These are phyloP conservation scores for Agapostemon virescens DNA, from an alignment of 2,888 invertebrate species.

Conservation along the genomic window DNA sequence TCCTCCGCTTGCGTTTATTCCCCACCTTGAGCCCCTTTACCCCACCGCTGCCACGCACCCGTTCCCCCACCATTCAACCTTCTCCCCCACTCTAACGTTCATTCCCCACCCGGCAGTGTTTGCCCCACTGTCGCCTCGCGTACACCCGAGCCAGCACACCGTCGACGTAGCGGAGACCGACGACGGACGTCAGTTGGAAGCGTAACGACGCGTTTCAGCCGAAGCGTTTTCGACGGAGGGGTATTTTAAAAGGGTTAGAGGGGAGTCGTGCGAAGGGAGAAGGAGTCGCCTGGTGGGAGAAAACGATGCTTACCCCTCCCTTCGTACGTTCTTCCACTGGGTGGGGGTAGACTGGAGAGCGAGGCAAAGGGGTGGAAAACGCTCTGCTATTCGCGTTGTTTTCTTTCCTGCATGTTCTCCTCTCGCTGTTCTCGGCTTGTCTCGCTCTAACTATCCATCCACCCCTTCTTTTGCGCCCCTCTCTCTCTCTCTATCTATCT, in stretches of 20 bases:
- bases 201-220: constrained; percentile 51
- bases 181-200: constrained; percentile 40
- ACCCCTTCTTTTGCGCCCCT: constrained; percentile 19
- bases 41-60: constrained; percentile 19
- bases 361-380: constrained; percentile 36
- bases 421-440: constrained; percentile 5
- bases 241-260: constrained; percentile 36
- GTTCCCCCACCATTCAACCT: background rate
- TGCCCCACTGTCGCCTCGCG: constrained; percentile 11
- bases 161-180: constrained; percentile 36
- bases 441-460: constrained; percentile 22
- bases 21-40: constrained; percentile 42
- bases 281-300: background rate
- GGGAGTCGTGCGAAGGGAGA: constrained; percentile 4
- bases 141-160: constrained; percentile 32
- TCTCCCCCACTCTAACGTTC: background rate
- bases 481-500: constrained; percentile 31
- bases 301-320: constrained; percentile 4
- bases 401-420: constrained; percentile 33
- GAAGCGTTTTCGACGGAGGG: constrained; percentile 47
- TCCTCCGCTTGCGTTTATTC: constrained; percentile 69
- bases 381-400: constrained; percentile 38
- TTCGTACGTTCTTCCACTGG: background rate
- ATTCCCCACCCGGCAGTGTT: background rate
- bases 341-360: background rate